Conservation (phyloP, 2,797 vertebrate genomes). For the Crenuchus spilurus region DNA sequence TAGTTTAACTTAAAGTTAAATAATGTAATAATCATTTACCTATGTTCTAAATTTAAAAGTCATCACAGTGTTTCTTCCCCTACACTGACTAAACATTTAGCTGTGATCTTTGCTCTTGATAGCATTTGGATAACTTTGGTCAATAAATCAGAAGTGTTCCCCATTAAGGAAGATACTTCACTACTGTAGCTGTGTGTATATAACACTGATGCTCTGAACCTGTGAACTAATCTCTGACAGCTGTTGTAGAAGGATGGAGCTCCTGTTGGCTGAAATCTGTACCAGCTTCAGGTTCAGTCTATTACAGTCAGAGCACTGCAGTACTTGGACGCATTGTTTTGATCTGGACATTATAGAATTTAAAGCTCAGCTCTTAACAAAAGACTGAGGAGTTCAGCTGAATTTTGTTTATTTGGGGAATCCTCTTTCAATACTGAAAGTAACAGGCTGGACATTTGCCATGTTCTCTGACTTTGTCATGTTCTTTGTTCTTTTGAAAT, state of each 20-base stretch:
- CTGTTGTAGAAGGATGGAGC: background rate
- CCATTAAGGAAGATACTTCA: background rate
- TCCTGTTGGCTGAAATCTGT: background rate
- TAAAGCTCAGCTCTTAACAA: no score
- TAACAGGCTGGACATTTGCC: background rate
- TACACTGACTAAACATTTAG: background rate
- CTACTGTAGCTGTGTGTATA: background rate
- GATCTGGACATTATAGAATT: background rate
- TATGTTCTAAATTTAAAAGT: no score
- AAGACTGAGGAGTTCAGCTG: background rate
- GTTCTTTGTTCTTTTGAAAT: conserved; percentile 7
- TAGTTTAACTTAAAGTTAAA: no score
- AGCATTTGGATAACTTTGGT: background rate
- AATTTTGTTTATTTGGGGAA: background rate
- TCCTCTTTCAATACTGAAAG: background rate
- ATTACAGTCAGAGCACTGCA: background rate
- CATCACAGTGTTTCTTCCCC: conserved; percentile 8
- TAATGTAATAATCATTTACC: no score
- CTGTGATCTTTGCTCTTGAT: background rate
- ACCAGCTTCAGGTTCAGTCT: background rate
- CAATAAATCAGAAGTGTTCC: background rate
- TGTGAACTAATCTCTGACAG: background rate
- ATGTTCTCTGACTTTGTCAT: background rate
- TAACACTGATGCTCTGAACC: background rate
- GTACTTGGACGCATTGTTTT: background rate